phyloP scores from a whole-genome alignment of 2,113 vertebrate genomes.

The Python bivittatus region DNA sequence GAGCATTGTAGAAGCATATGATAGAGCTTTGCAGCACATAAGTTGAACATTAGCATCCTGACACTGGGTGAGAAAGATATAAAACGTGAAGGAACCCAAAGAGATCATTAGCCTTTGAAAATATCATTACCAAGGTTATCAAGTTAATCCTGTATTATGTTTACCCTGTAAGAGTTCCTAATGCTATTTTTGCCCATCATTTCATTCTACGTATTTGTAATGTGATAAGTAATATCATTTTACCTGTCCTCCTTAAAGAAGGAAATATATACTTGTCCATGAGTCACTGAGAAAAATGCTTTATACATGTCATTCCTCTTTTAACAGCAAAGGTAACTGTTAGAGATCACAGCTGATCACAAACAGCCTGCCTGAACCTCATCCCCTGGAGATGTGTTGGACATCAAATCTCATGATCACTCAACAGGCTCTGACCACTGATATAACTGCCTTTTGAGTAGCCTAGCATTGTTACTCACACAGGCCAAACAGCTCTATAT shows the following conservation, averaged over 20 bases:
- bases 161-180: neutral
- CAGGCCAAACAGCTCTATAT: neutral
- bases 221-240: neutral
- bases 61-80: neutral
- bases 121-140: neutral
- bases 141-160: neutral
- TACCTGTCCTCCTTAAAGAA: neutral
- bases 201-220: neutral
- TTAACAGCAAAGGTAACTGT: neutral
- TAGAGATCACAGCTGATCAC: neutral
- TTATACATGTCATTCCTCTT: neutral
- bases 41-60: neutral
- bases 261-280: neutral
- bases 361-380: neutral
- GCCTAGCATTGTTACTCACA: neutral
- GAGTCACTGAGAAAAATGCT: neutral
- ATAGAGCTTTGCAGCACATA: neutral
- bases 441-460: neutral
- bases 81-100: neutral
- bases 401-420: neutral
- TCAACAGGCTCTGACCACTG: neutral
- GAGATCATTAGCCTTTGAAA: neutral
- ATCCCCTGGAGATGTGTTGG: neutral
- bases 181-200: neutral
- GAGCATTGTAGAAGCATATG: neutral